Evolutionary conservation across 2,113 vertebrate species (phyloP), one percentile per base, ranked within the genome.

Genomic region (Erythrocercus mccallii): DNA sequence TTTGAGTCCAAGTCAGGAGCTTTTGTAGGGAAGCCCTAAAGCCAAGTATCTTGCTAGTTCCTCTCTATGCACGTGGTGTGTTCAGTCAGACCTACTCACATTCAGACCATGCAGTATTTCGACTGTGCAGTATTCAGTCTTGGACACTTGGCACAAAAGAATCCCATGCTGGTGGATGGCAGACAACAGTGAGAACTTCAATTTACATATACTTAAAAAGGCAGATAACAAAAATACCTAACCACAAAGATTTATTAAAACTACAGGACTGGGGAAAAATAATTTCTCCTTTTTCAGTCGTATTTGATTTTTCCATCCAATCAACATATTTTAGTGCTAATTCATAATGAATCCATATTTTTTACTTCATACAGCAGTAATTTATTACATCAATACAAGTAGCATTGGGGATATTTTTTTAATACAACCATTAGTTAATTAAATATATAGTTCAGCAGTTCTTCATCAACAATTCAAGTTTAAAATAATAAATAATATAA

Each of bases 61-160:
- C 21, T 47, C 23, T 23, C 12, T 38, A 1, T 77, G 44, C 37
- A 21, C 0, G 0, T 44, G 17, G 2, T 35, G 6, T 44, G 24
- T 47, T 81, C 33, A 23, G 0, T 50, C 4, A 5, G 22, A 70
- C 33, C 24, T 31, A 12, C 50, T 44, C 27, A 25, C 53, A 33
- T 4, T 77, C 23, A 40, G 31, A 69, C 20, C 81, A 8, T 20
- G 16, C 11, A 40, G 11, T 14, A 25, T 58, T 54, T 8, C 5
- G 21, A 56, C 20, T 79, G 14, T 44, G 14, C 4, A 31, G 4
- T 62, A 54, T 48, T 84, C 54, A 69, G 48, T 6, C 30, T 86
- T 56, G 57, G 42, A 11, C 56, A 42, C 27, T 69, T 80, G 73
- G 30, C 44, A 72, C 8, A 6, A 45, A 33, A 61, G 81, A 37